Evolutionary conservation across 2,113 vertebrate genomes (phyloP), one percentile per base, ranked within the genome.

Genomic region (Tragelaphus strepsiceros): DNA sequence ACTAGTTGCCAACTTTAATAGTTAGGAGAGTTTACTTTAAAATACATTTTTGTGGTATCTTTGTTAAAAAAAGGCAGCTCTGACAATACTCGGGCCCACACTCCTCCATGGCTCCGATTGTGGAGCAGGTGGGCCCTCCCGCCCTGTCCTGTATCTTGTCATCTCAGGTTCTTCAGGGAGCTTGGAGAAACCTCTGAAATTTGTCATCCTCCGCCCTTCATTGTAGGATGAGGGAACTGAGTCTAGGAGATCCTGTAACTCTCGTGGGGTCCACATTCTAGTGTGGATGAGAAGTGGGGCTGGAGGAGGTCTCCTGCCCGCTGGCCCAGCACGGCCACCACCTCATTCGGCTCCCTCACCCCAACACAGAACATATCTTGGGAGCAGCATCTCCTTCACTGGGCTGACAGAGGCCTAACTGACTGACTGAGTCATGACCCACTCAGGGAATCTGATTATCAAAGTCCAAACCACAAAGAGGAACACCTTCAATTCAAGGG

Each of bases 401-500:
- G 6, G 61, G 49, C 39, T 49, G 61, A 90, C 77, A 93, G 86
- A 88, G 53, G 86, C 85, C 96, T 62, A 7, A 22, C 67, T 87
- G 89, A 49, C 89, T 46, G 77, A 87, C 62, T 59, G 61, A 96
- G 91, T 71, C 93, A 89, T 83, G 71, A 96, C 94, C 93, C 39
- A 80, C 67, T 97, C 91, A 32, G 93, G 92, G 67, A 96, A 91
- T 87, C 96, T 93, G 96, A 53, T 78, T 89, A 97, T 96, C 97
- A 96, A 98, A 98, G 96, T 82, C 91, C 91, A 91, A 64, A 97
- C 97, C 96, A 97, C 94, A 97, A 94, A 96, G 90, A 96, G 96
- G 96, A 92, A 91, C 46, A 86, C 96, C 96, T 97, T 97, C 86
- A 59, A 89, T 96, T 97, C 95, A 97, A 98, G 93, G 91, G 89